A percentile compares a stretch with the other conserved stretches of the same genome.
Evolutionary conservation across 2,113 vertebrate species (phyloP).

Genomic region (Thamnaconus septentrionalis): DNA sequence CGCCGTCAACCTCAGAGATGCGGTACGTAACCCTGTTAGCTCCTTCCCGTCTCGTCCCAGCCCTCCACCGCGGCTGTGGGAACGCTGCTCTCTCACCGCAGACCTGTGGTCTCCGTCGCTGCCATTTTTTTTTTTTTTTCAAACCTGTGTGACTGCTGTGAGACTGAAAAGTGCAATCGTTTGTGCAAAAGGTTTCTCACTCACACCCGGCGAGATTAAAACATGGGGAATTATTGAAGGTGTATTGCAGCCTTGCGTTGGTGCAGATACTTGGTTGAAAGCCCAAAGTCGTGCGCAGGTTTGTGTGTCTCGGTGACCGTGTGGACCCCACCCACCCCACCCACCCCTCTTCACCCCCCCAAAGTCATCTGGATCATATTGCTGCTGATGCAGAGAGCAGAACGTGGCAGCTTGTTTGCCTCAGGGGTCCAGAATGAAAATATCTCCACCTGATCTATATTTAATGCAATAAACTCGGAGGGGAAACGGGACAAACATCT

Average conservation of each 20-base stretch:
- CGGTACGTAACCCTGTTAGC: constrained; percentile 76
- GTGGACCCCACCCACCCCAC: constrained; percentile 6
- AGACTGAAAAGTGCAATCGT: neutral
- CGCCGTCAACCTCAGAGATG: constrained; percentile 85
- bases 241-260: constrained; percentile 6
- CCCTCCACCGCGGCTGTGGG: neutral
- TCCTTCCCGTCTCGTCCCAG: constrained; percentile 26
- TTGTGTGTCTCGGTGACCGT: constrained; percentile 23
- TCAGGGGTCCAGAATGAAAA: constrained; percentile 2
- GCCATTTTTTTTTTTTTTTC: constrained; percentile 22
- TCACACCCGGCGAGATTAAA: constrained; percentile 24
- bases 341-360: no score
- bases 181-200: constrained; percentile 17
- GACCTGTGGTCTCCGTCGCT: constrained; percentile 72
- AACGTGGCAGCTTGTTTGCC: constrained; percentile 43
- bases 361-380: constrained; percentile 40
- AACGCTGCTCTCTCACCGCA: constrained; percentile 59
- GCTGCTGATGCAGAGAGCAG: constrained; percentile 9
- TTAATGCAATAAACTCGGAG: constrained; percentile 37
- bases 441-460: constrained; percentile 33
- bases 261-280: neutral
- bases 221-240: constrained; percentile 13
- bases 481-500: constrained; percentile 21
- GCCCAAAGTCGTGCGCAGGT: constrained; percentile 1
- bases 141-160: constrained; percentile 18